Percentiles rank a stretch among this genome's conserved stretches.
Evolutionary conservation across 2,888 invertebrate genomes (phyloP).

Genomic region (Ditylenchus weischeri): DNA sequence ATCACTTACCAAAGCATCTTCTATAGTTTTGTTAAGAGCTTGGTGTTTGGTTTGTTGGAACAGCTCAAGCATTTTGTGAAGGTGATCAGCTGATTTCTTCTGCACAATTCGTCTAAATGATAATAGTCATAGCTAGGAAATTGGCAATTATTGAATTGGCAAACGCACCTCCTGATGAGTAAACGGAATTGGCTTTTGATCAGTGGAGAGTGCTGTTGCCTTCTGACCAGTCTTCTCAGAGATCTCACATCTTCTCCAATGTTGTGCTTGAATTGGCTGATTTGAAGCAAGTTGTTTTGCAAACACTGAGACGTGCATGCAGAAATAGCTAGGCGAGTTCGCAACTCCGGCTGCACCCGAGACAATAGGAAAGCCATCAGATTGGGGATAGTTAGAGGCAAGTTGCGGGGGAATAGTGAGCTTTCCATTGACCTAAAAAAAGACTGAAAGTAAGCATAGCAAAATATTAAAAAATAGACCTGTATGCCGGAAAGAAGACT

Average conservation of each 20-base stretch:
- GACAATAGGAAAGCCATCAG: slow-evolving; percentile 38
- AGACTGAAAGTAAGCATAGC: background rate
- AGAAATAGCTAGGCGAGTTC: slow-evolving; percentile 31
- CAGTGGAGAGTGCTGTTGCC: no score
- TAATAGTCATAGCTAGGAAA: no score
- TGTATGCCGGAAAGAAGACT: slow-evolving; percentile 33
- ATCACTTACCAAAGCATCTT: background rate
- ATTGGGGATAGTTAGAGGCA: slow-evolving; percentile 32
- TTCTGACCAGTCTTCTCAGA: background rate
- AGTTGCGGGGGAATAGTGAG: slow-evolving; percentile 7
- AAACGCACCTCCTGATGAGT: no score
- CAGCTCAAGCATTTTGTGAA: background rate
- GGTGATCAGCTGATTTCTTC: background rate
- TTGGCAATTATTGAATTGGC: no score
- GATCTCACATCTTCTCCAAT: slow-evolving; percentile 19
- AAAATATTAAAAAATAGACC: slow-evolving; percentile 5
- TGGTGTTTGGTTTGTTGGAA: background rate
- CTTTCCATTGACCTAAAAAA: background rate
- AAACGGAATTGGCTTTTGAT: no score
- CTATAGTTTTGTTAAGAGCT: background rate
- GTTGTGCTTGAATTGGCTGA: slow-evolving; percentile 18
- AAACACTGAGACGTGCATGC: slow-evolving; percentile 29
- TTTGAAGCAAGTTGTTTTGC: slow-evolving; percentile 23
- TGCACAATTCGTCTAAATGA: slow-evolving; percentile 1
- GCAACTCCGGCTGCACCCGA: slow-evolving; percentile 31